Conservation (phyloP, 1,140 invertebrate genomes). For the Aphaenogaster floridana region DNA sequence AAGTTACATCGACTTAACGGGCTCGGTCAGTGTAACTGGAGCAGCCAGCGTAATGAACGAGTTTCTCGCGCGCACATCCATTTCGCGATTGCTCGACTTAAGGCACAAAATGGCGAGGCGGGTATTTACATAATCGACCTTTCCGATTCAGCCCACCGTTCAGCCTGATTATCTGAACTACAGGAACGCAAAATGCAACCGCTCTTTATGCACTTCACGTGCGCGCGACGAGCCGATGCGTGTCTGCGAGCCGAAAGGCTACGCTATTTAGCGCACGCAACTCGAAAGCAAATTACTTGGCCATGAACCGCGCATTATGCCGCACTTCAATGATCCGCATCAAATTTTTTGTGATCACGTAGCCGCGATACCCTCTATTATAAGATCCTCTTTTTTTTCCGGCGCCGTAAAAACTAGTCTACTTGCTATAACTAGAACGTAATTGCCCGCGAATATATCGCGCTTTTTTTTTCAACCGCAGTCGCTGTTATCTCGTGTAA, state of each 20-base stretch:
- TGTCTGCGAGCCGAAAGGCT: slow-evolving; percentile 36
- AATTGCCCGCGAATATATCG: slow-evolving; percentile 20
- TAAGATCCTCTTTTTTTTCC: slow-evolving; percentile 23
- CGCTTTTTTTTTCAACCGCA: background rate
- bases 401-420: slow-evolving; percentile 20
- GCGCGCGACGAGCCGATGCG: slow-evolving; percentile 15
- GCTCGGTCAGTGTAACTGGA: slow-evolving; percentile 41
- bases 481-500: background rate
- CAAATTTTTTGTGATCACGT: slow-evolving; percentile 26
- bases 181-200: slow-evolving; percentile 47
- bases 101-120: slow-evolving; percentile 35
- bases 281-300: slow-evolving; percentile 49
- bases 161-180: slow-evolving; percentile 35
- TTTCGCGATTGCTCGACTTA: slow-evolving; percentile 57
- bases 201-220: slow-evolving; percentile 20
- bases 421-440: slow-evolving; percentile 39
- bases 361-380: slow-evolving; percentile 35
- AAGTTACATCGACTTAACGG: slow-evolving; percentile 49
- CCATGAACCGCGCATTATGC: slow-evolving; percentile 36
- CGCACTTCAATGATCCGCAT: slow-evolving; percentile 49
- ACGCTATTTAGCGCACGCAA: slow-evolving; percentile 60
- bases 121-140: slow-evolving; percentile 58
- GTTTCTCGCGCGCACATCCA: slow-evolving; percentile 53
- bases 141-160: slow-evolving; percentile 28
- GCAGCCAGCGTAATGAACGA: slow-evolving; percentile 40